These are phyloP conservation scores for Neolamprologus ventralis DNA, from an alignment of 2,113 vertebrate species.

Conservation along the genomic window DNA sequence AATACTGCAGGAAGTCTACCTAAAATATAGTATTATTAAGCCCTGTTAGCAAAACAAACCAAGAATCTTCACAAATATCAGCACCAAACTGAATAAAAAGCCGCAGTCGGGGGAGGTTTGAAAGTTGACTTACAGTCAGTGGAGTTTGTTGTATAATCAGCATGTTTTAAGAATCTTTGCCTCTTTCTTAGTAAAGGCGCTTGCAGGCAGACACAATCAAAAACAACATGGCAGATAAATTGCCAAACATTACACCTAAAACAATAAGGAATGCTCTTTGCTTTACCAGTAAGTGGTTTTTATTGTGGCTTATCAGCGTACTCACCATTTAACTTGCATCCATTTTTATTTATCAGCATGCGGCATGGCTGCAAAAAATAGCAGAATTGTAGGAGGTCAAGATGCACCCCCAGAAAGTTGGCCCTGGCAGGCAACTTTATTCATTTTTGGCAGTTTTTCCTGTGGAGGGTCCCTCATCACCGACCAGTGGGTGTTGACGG, in stretches of 20 bases:
- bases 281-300: not conserved
- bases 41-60: not conserved
- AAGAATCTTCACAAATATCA: not conserved
- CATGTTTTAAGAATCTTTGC: not conserved
- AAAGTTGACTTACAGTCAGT: not conserved
- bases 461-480: slow-evolving; percentile 24
- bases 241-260: not conserved
- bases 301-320: not conserved
- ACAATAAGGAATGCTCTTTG: not conserved
- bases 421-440: slow-evolving; percentile 11
- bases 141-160: not conserved
- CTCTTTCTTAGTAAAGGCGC: not conserved
- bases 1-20: not conserved
- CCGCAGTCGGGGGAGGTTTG: not conserved
- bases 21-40: not conserved
- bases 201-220: not conserved
- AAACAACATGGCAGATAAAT: not conserved
- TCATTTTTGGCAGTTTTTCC: rapidly evolving
- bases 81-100: not conserved
- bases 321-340: not conserved
- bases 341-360: not conserved
- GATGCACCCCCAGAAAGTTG: not conserved
- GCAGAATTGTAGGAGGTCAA: not conserved
- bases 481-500: slow-evolving; percentile 26
- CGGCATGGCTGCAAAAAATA: rapidly evolving